Conservation (phyloP, 2,888 invertebrate species). For the Oligia strigilis region DNA sequence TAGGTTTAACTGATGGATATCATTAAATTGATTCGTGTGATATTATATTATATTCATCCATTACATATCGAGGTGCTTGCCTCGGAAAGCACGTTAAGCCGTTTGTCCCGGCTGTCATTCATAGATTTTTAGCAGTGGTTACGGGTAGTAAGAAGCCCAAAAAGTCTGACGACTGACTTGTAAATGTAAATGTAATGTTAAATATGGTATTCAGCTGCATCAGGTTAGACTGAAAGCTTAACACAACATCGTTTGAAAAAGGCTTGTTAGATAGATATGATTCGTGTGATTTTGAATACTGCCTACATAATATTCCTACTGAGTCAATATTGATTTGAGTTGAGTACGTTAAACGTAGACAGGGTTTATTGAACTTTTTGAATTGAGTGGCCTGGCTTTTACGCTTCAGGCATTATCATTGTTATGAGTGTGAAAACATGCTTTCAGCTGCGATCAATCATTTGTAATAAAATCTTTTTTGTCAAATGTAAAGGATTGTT, state of each 20-base stretch:
- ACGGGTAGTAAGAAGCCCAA: neutral
- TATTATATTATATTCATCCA: neutral
- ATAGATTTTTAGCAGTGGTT: neutral
- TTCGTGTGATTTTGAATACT: neutral
- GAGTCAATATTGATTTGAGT: slow-evolving; percentile 39
- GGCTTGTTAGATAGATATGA: neutral
- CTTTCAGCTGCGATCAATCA: slow-evolving; percentile 25
- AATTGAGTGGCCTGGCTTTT: neutral
- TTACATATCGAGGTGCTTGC: neutral
- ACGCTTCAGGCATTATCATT: slow-evolving; percentile 15
- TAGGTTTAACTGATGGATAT: neutral
- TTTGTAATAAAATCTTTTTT: neutral
- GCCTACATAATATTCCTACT: neutral
- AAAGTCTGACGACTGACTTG: neutral
- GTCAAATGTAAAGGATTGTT: neutral
- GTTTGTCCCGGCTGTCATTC: neutral
- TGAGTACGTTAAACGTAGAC: slow-evolving; percentile 1
- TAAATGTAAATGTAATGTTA: too few relatives aligned
- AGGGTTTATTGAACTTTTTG: slow-evolving; percentile 27
- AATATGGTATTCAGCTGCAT: neutral
- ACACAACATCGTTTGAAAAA: neutral
- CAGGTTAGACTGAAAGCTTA: neutral
- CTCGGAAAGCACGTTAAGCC: neutral
- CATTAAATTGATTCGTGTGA: neutral
- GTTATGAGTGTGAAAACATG: slow-evolving; percentile 22